phyloP scores from a whole-genome alignment of 2,113 vertebrate genomes.

The Origma solitaria region DNA sequence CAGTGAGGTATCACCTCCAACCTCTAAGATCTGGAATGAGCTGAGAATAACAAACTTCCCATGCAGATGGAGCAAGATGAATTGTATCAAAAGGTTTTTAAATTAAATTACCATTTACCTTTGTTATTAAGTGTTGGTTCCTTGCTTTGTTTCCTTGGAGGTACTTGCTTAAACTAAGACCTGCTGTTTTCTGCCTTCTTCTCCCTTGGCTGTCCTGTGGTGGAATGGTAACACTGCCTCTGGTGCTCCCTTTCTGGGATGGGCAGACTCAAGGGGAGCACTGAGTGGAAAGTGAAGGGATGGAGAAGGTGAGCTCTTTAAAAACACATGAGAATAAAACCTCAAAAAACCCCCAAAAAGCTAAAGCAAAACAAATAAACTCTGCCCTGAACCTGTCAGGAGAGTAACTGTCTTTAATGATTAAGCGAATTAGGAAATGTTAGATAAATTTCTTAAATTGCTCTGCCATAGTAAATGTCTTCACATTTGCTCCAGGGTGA shows the following conservation, averaged over 20 bases:
- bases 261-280: neutral
- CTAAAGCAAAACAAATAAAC: neutral
- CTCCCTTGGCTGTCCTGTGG: neutral
- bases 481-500: neutral
- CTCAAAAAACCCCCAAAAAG: neutral
- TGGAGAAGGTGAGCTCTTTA: neutral
- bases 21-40: neutral
- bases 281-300: neutral
- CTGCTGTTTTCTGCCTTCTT: neutral
- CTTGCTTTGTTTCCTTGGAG: neutral
- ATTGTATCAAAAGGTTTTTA: neutral
- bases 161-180: neutral
- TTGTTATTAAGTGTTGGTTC: neutral
- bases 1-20: rapidly evolving
- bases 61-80: neutral
- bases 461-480: neutral
- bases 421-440: neutral
- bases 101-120: neutral
- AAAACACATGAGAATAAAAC: neutral
- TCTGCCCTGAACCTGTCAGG: neutral
- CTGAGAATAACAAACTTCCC: neutral
- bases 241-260: neutral
- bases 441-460: neutral
- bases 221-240: rapidly evolving
- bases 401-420: neutral